A percentile compares a stretch with the other conserved stretches of the same genome.
phyloP scores from a whole-genome alignment of 2,113 vertebrate species.

The Rallus limicola region DNA sequence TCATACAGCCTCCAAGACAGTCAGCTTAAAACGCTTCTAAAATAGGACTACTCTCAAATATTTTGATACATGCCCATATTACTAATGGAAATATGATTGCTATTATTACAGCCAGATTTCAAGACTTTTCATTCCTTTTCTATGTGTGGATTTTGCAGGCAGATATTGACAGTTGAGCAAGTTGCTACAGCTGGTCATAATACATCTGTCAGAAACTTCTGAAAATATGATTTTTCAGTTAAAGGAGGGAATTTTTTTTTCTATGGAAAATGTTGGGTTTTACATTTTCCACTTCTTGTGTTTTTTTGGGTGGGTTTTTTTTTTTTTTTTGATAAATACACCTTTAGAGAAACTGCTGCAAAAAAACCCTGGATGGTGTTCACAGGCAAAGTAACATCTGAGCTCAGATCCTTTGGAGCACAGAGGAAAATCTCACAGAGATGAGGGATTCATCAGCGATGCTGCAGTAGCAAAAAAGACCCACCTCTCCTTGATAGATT shows the following conservation, averaged over 20 bases:
- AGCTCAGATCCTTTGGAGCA: background rate
- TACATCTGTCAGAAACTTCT: background rate
- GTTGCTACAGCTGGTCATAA: background rate
- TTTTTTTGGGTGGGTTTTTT: background rate
- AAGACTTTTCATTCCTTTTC: background rate
- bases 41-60: background rate
- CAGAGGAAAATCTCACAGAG: background rate
- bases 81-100: background rate
- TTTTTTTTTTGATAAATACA: background rate
- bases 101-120: background rate
- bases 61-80: background rate
- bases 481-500: background rate
- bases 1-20: background rate
- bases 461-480: background rate
- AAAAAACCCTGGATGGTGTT: background rate
- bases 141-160: background rate
- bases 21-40: background rate
- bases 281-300: background rate
- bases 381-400: background rate
- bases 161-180: background rate
- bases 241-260: background rate
- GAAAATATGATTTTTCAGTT: background rate
- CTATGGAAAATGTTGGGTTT: background rate
- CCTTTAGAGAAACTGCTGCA: background rate
- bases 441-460: background rate